Evolutionary conservation across 1,140 invertebrate genomes (phyloP).

Genomic region (Hylaeus volcanicus): DNA sequence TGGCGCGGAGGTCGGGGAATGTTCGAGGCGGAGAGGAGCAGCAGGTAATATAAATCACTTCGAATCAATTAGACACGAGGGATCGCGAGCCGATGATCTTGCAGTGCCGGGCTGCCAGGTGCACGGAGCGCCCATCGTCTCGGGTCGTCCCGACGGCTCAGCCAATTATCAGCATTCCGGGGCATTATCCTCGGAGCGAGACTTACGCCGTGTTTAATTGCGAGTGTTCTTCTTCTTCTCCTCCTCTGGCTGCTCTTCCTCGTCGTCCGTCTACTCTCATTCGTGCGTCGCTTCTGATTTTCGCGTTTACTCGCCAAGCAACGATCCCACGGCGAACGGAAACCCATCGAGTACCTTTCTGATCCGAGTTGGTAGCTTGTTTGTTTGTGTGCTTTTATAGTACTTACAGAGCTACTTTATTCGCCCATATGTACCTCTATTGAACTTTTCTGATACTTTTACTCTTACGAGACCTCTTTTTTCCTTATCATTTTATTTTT

Average conservation of each 20-base stretch:
- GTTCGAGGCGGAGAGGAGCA: conserved; percentile 53
- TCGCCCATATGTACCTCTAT: no score
- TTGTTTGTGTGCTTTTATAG: no score
- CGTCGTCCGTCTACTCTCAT: conserved; percentile 8
- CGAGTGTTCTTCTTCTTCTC: conserved; percentile 56
- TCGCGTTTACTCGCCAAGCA: conserved; percentile 40
- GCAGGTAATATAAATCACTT: conserved; percentile 72
- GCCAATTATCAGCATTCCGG: conserved; percentile 78
- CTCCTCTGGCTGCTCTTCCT: conserved; percentile 26
- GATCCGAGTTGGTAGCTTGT: no score
- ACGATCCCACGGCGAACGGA: no score
- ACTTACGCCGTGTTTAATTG: conserved; percentile 71
- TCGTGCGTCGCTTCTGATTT: conserved; percentile 44
- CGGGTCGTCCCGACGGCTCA: conserved; percentile 69
- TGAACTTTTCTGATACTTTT: no score
- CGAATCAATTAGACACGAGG: conserved; percentile 75
- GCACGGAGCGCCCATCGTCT: conserved; percentile 61
- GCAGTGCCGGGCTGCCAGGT: conserved; percentile 62
- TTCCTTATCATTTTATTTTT: no score
- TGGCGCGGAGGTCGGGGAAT: conserved; percentile 42
- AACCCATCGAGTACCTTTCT: no score
- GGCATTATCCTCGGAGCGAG: conserved; percentile 71
- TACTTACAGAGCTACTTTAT: no score
- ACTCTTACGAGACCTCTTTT: no score
- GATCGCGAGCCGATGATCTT: conserved; percentile 72